These are phyloP conservation scores for Kryphioiulus occultus DNA, from an alignment of 2,888 invertebrate species.

Conservation along the genomic window DNA sequence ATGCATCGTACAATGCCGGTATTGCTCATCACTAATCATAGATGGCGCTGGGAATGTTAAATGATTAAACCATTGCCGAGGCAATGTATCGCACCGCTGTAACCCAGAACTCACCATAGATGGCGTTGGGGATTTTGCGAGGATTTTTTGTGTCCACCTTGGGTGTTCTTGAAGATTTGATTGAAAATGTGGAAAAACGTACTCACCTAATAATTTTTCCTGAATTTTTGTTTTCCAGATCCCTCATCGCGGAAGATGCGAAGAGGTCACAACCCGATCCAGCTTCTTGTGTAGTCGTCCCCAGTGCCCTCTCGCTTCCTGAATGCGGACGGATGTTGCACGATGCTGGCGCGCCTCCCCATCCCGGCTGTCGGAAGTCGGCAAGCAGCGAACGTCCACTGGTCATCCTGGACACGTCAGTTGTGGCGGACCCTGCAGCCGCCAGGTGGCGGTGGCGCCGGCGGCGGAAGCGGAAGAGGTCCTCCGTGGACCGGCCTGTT, in stretches of 20 bases:
- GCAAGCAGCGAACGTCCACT: background rate
- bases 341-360: slow-evolving; percentile 6
- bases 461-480: background rate
- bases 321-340: slow-evolving; percentile 39
- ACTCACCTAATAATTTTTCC: background rate
- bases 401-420: slow-evolving; percentile 41
- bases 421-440: slow-evolving; percentile 43
- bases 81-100: no score
- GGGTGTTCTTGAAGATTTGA: no score
- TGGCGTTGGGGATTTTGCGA: no score
- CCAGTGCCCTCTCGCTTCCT: background rate
- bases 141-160: no score
- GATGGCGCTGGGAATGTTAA: no score
- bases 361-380: slow-evolving; percentile 22
- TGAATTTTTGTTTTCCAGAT: background rate
- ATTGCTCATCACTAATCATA: no score
- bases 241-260: background rate
- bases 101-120: no score
- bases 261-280: background rate
- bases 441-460: slow-evolving; percentile 39
- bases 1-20: no score
- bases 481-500: background rate
- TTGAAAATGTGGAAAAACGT: no score
- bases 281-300: background rate
- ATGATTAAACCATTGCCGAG: no score